Evolutionary conservation across 2,113 vertebrate genomes (phyloP), one percentile per base, ranked within the genome.

Genomic region (Hassar affinis): DNA sequence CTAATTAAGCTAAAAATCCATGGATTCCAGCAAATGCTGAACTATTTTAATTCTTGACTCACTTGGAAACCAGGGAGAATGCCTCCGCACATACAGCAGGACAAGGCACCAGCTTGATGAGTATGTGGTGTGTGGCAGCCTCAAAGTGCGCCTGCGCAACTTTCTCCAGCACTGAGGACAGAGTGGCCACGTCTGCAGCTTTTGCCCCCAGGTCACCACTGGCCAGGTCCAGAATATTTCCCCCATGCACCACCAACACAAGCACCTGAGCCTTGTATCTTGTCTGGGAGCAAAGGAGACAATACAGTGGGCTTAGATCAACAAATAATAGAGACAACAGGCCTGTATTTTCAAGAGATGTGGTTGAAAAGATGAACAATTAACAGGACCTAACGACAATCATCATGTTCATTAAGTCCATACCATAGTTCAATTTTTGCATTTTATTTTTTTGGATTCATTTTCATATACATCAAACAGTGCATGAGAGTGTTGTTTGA

Each of bases 1-100:
- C 4, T 4, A 25, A 2, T 27, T 12, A 27, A 2, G 17, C 56
- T 11, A 25, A 2, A 56, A 56, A 12, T 51, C 49, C 12, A 51
- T 51, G 12, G 14, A 12, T 51, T 51, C 10, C 49, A 14, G 42
- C 12, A 51, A 51, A 52, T 52, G 14, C 12, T 52, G 15, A 69
- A 69, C 38, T 42, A 25, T 69, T 42, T 25, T 5, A n/a, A 47
- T 33, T 64, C 14, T 64, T 0, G 77, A 93, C 96, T 97, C 92
- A 99, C 98, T 96, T 96, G 79, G 98, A 98, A 88, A 99, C 95
- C 57, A 99, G 94, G 1, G 96, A 96, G 93, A 98, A 98, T 82
- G 98, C 98, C 82, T 98, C 95, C 0, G 97, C 95, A 68, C 98
- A 99, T 89, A 99, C 95, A 8, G 97, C 95, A 1, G 97, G 97